Evolutionary conservation across 2,797 vertebrate species (phyloP), one percentile per base, ranked within the genome.

Genomic region (Thunnus albacares): DNA sequence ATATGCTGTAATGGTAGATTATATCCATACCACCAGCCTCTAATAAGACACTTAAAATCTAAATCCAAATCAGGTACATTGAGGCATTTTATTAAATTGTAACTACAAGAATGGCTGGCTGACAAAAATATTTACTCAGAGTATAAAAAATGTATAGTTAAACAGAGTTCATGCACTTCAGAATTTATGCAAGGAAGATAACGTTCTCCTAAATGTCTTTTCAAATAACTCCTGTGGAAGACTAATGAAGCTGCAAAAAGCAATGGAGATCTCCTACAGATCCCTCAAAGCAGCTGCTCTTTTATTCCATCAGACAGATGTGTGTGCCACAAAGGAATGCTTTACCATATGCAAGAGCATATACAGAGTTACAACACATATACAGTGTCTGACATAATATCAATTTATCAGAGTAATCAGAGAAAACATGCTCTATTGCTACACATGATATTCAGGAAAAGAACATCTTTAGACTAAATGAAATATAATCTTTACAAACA

Each of bases 251-350:
- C 45, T 41, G 20, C 18, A 22, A 45, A 26, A 88, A 61, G 64
- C 77, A 41, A 35, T 26, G 18, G 11, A 45, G 61, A 71, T 74
- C 71, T 71, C 52, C 52, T 61, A 12, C 81, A 74, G 65, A 80
- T 68, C 65, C 73, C 58, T 72, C 22, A 5, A 74, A 74, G 77
- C 82, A 87, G 81, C 71, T 80, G 79, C 59, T 79, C 76, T 80
- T 70, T 78, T 47, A 38, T 60, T 18, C 51, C 49, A 24, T 43
- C 71, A 79, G 57, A 85, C 76, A 83, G 77, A 90, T 87, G 76
- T 66, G 28, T 30, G 30, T 83, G 78, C 67, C 86, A 89, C 62
- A 63, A 65, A 80, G 83, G 70, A 89, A 90, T 87, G 82, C 56
- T 83, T 75, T 17, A 47, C 47, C 33, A 30, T 79, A 59, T 69